Percentiles rank a stretch among this genome's conserved stretches.
phyloP scores from a whole-genome alignment of 1,140 invertebrate genomes.

The Apis cerana region DNA sequence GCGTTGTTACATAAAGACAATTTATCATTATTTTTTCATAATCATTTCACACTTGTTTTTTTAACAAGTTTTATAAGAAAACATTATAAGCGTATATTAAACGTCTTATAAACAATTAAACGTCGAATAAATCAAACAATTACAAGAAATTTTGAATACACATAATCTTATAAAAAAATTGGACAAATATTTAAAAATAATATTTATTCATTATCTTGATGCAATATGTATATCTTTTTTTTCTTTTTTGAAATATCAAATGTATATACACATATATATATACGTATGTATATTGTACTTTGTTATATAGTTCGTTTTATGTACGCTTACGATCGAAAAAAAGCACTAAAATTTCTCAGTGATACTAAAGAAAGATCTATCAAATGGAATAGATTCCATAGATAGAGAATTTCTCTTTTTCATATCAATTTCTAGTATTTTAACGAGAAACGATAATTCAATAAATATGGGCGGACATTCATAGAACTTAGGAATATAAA shows the following conservation, averaged over 20 bases:
- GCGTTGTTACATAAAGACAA: neutral
- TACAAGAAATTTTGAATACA: neutral
- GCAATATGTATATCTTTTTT: neutral
- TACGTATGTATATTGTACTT: conserved; percentile 7
- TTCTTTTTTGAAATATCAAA: neutral
- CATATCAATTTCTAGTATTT: conserved; percentile 57
- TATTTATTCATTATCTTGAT: neutral
- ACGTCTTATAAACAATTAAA: neutral
- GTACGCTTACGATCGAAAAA: conserved; percentile 18
- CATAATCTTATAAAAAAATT: neutral
- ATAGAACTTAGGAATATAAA: conserved; percentile 28
- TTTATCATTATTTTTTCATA: neutral
- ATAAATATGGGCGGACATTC: neutral
- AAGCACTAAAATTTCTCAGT: conserved; percentile 19
- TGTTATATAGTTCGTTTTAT: conserved; percentile 12
- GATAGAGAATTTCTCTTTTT: conserved; percentile 31
- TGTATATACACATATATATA: neutral
- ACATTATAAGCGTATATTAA: neutral
- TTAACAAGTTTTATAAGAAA: conserved; percentile 9
- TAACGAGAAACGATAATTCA: conserved; percentile 16
- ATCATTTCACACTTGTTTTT: neutral
- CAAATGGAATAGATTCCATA: conserved; percentile 32
- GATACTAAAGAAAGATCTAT: conserved; percentile 41
- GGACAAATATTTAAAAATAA: conserved; percentile 2
- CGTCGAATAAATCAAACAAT: neutral